Percentiles rank a stretch among this genome's conserved stretches.
phyloP scores from a whole-genome alignment of 92 coral and sea anemone species.

The Epizoanthus fatuus region DNA sequence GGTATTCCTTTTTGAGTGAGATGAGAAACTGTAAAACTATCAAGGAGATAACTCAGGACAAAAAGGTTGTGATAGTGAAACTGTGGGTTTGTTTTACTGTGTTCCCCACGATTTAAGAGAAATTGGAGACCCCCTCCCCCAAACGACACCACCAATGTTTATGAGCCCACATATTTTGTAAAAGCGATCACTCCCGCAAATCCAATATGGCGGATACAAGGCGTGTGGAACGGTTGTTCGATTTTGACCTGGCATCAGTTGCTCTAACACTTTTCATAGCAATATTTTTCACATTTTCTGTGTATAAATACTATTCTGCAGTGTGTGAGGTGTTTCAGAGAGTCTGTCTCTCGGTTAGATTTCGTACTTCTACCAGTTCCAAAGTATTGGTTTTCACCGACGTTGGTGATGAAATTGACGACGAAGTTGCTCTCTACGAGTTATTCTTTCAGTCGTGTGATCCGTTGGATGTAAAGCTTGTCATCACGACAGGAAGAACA shows the following conservation, averaged over 20 bases:
- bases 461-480: conserved; percentile 8
- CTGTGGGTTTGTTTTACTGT: too few relatives aligned
- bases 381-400: conserved; percentile 6
- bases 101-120: too few relatives aligned
- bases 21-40: too few relatives aligned
- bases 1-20: too few relatives aligned
- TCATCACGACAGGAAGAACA: conserved; percentile 16
- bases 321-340: neutral
- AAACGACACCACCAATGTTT: neutral
- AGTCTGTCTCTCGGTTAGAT: neutral
- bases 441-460: neutral
- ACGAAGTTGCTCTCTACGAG: conserved; percentile 5
- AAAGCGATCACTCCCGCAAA: neutral
- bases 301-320: neutral
- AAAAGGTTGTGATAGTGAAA: too few relatives aligned
- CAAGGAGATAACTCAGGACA: too few relatives aligned
- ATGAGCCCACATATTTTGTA: conserved; percentile 4
- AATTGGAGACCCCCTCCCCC: too few relatives aligned
- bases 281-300: neutral
- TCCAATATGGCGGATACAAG: conserved; percentile 16
- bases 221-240: neutral
- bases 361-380: neutral
- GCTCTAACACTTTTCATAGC: neutral
- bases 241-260: neutral
- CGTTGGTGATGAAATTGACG: conserved; percentile 28